phyloP scores from a whole-genome alignment of 1,140 invertebrate species.

The Bombus balteatus region DNA sequence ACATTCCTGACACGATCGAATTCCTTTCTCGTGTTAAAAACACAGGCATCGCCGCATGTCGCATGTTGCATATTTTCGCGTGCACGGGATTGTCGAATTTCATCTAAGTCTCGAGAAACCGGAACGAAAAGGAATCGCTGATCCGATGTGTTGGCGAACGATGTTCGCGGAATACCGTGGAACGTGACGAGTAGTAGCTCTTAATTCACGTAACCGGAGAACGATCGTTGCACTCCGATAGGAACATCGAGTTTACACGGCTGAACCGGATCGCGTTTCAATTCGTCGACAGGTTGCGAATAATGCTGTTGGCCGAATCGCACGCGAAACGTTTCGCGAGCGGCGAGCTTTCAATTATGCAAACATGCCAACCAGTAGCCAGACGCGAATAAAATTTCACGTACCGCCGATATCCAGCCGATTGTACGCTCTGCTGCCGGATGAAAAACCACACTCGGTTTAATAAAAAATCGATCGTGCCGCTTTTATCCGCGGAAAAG shows the following conservation, averaged over 20 bases:
- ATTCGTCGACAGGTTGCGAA: conserved; percentile 38
- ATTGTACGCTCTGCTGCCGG: background rate
- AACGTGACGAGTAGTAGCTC: conserved; percentile 49
- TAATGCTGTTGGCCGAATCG: conserved; percentile 14
- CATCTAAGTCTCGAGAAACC: background rate
- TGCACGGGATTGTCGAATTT: conserved; percentile 32
- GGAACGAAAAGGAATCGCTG: conserved; percentile 52
- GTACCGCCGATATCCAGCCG: background rate
- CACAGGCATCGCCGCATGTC: background rate
- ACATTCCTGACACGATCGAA: background rate
- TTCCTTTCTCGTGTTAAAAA: background rate
- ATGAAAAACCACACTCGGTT: conserved; percentile 6
- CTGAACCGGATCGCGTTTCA: conserved; percentile 51
- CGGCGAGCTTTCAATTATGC: conserved; percentile 38
- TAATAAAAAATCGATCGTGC: conserved; percentile 37
- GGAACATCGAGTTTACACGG: conserved; percentile 60
- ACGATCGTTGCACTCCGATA: conserved; percentile 31
- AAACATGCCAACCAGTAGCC: background rate
- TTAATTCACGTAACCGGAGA: conserved; percentile 58
- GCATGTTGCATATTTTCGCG: background rate
- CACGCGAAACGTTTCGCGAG: conserved; percentile 27
- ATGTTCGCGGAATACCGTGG: conserved; percentile 48
- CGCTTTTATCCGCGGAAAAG: conserved; percentile 25
- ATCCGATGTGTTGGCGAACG: conserved; percentile 42
- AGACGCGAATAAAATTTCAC: conserved; percentile 1